Evolutionary conservation across 2,113 vertebrate species (phyloP), one percentile per base, ranked within the genome.

Genomic region (Spea multiplicata): DNA sequence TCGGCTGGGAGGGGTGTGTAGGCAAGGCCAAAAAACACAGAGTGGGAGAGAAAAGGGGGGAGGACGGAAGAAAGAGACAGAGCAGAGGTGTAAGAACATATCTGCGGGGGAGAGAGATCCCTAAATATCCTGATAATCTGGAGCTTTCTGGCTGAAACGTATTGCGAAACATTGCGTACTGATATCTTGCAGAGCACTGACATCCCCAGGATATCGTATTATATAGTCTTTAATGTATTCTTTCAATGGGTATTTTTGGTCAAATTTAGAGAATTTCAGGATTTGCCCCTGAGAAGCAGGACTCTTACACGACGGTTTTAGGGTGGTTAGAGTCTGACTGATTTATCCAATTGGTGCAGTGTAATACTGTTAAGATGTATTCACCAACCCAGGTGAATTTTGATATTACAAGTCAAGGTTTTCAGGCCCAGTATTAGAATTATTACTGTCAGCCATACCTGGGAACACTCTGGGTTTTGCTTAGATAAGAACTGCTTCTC

Each of bases 11-110:
- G 78, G 74, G 76, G 71, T 82, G 74, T 74, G 48, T 80, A 48
- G 65, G 66, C 57, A 69, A 62, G 44, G 71, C 65, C 70, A 74
- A 73, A 64, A 57, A 74, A 78, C 70, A 66, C 70, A 74, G 66
- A 73, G 30, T 72, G 71, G 68, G 71, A 73, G 77, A 73, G 57
- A 50, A 30, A 80, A 12, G 16, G 71, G 64, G 47, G 64, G 82
- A 46, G 55, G 61, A 57, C 71, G 71, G 78, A 80, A 80, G 78
- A 80, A 64, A 61, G 78, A 80, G 78, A 80, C 71, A 80, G 78
- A 80, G 78, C 78, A 80, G 78, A 80, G 78, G 78, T 80, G 78
- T 80, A 80, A 80, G 78, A 80, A 80, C 78, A 80, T 73, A 80
- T 80, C 78, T 80, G 71, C 45, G 78, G 78, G 78, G 78, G 78